Base-by-base conservation (phyloP, 1,140 invertebrate genomes). In the Trichonephila inaurata region DNA sequence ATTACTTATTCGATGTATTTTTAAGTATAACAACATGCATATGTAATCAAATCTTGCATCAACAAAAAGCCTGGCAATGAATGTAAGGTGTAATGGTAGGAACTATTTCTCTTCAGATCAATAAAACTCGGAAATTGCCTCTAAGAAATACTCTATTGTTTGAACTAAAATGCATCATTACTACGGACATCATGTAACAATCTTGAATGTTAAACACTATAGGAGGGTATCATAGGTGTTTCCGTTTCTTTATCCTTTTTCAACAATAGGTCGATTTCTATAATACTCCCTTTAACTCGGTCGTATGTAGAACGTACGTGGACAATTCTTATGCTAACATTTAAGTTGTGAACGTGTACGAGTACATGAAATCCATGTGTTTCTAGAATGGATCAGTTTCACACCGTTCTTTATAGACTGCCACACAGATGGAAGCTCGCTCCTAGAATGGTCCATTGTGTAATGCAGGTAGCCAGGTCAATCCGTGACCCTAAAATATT, bases 401-500 rank as follows among this genome's bases (percentile, higher is more conserved):
- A 72, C 69, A 72, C 69, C 69, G 64, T 66, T 12, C 64, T 66
- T 66, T 66, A 51, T 66, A 66, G 64, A 33, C 69, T 72, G 69
- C 3, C 28, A 6, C 12, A 72, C 24, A 33, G n/a, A 24, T 72
- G n/a, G 44, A 83, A n/a, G 40, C 81, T 51, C 51, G 8, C 18
- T 18, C 81, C 10, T n/a, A 21, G 40, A 83, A 83, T 83, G 40
- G 81, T 10, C 81, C 81, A 83, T 83, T 83, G 81, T 83, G 81
- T 83, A 58, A 1, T 58, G 51, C 24, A 51, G 81, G 77, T 81
- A 81, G 77, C 28, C 12, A 83, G 81, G 81, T 83, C 81, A 83
- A 83, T 44, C 81, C 21, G 40, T 83, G 81, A 83, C 81, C 81
- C 81, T 58, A 83, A 83, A 83, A 83, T 19, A 40, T 83, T 83